phyloP scores from a whole-genome alignment of 2,113 vertebrate genomes.

The Reinhardtius hippoglossoides region DNA sequence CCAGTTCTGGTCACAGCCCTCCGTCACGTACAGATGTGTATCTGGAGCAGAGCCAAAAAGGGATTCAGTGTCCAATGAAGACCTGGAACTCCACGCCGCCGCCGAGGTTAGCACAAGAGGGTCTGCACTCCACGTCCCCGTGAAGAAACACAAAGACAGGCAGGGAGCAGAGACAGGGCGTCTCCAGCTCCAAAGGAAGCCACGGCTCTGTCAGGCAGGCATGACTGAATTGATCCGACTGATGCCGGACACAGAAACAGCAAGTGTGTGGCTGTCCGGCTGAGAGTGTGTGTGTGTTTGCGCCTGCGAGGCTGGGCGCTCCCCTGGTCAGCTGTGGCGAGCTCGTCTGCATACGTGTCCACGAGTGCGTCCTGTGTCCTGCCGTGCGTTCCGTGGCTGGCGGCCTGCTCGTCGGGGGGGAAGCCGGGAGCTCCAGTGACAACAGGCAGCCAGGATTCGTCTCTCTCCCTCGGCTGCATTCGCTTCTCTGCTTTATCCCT shows the following conservation, averaged over 20 bases:
- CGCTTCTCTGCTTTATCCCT: slow-evolving; percentile 64
- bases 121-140: slow-evolving; percentile 13
- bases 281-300: slow-evolving; percentile 40
- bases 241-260: slow-evolving; percentile 52
- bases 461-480: slow-evolving; percentile 53
- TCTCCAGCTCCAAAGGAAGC: slow-evolving; percentile 50
- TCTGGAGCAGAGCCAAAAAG: slow-evolving; percentile 57
- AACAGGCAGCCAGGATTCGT: slow-evolving; percentile 53
- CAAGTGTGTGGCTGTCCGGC: slow-evolving; percentile 30
- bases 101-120: slow-evolving; percentile 17
- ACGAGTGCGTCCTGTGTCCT: slow-evolving; percentile 42
- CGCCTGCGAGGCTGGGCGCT: slow-evolving; percentile 55
- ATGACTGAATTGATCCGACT: slow-evolving; percentile 66
- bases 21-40: slow-evolving; percentile 36
- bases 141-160: slow-evolving; percentile 20
- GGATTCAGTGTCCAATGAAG: slow-evolving; percentile 40
- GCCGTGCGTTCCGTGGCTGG: slow-evolving; percentile 32
- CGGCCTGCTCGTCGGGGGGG: slow-evolving; percentile 66
- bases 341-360: slow-evolving; percentile 50
- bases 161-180: slow-evolving; percentile 32
- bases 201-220: slow-evolving; percentile 52
- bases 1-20: slow-evolving; percentile 23
- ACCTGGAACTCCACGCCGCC: slow-evolving; percentile 30
- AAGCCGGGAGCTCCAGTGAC: slow-evolving; percentile 72
- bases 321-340: slow-evolving; percentile 56